Evolutionary conservation across 1,140 invertebrate genomes (phyloP).

Genomic region (Saxidomus purpurata): DNA sequence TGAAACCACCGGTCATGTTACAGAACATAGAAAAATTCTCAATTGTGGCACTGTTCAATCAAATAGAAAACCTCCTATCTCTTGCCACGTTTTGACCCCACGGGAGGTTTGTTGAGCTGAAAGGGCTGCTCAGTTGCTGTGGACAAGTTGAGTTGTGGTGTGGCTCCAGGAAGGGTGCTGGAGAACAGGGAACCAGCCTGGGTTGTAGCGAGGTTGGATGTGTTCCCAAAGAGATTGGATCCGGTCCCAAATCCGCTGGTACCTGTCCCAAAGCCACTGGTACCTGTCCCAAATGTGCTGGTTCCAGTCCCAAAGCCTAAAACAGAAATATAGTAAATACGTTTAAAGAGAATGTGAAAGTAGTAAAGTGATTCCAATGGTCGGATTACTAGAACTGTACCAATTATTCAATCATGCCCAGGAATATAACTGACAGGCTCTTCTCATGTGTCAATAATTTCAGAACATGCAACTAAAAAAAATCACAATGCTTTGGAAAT

Average conservation of each 20-base stretch:
- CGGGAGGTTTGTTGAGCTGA: slow-evolving; percentile 91
- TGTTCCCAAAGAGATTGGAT: not conserved
- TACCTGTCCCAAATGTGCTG: not conserved
- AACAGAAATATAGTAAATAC: not conserved
- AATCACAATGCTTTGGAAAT: too few relatives aligned
- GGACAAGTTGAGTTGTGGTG: slow-evolving; percentile 52
- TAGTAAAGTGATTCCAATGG: too few relatives aligned
- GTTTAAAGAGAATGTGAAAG: too few relatives aligned
- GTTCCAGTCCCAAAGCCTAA: slow-evolving; percentile 64
- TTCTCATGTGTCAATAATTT: too few relatives aligned
- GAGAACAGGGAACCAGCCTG: slow-evolving; percentile 53
- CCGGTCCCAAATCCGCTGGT: slow-evolving; percentile 31
- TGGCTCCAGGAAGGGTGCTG: slow-evolving; percentile 62
- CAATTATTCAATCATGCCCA: too few relatives aligned
- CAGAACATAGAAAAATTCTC: too few relatives aligned
- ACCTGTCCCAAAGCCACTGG: not conserved
- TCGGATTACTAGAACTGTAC: too few relatives aligned
- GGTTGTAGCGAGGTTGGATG: not conserved
- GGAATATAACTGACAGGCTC: too few relatives aligned
- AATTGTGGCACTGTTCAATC: too few relatives aligned
- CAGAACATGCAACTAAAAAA: too few relatives aligned
- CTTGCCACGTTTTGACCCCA: slow-evolving; percentile 91
- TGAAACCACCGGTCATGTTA: too few relatives aligned
- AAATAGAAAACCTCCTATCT: slow-evolving; percentile 82
- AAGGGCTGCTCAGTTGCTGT: slow-evolving; percentile 86